Evolutionary conservation across 2,113 vertebrate species (phyloP).

Genomic region (Hemiscyllium ocellatum): DNA sequence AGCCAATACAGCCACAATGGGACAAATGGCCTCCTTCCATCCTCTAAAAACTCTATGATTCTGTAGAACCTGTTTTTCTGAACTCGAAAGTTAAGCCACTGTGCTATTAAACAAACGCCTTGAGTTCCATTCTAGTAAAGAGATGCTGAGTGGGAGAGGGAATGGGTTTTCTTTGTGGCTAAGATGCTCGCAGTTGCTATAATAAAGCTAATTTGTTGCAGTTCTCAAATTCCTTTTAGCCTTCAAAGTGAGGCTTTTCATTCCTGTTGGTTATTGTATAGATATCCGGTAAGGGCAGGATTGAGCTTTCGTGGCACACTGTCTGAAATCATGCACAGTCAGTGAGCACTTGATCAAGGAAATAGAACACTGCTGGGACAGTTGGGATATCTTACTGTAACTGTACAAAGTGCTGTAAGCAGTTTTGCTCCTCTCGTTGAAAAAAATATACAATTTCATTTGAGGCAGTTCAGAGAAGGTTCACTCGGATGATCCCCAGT

Average conservation of each 20-base stretch:
- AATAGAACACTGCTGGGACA: background rate
- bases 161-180: background rate
- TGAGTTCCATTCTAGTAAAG: background rate
- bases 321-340: background rate
- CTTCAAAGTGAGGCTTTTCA: background rate
- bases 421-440: too few relatives aligned
- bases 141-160: background rate
- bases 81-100: background rate
- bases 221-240: background rate
- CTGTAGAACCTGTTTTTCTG: background rate
- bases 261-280: background rate
- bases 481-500: too few relatives aligned
- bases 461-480: too few relatives aligned
- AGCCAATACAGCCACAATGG: too few relatives aligned
- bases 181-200: background rate
- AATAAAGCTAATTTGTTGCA: background rate
- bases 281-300: background rate
- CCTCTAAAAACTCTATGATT: too few relatives aligned
- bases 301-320: background rate
- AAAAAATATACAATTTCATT: too few relatives aligned
- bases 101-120: background rate
- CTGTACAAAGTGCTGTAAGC: too few relatives aligned
- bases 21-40: too few relatives aligned
- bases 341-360: background rate
- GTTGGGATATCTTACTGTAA: too few relatives aligned